Percentiles rank a stretch among this genome's conserved stretches.
Evolutionary conservation across 2,797 vertebrate genomes (phyloP).

Genomic region (Synaphobranchus kaupii): DNA sequence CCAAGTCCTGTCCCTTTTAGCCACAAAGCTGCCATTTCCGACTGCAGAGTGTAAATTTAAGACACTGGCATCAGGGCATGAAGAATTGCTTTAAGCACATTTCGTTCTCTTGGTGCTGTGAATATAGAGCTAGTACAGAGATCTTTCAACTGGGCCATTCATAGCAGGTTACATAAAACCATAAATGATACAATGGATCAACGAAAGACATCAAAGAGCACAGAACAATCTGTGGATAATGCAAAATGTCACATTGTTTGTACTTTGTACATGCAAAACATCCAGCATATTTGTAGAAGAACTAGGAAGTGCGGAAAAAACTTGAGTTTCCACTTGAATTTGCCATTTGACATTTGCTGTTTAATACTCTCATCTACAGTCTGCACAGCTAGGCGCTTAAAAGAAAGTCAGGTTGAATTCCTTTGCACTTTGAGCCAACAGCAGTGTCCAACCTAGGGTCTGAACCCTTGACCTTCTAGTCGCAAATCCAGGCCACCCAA

Average conservation of each 20-base stretch:
- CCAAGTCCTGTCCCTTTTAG: not conserved
- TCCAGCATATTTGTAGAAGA: not conserved
- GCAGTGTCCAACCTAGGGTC: not conserved
- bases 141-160: conserved; percentile 9
- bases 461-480: not conserved
- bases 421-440: not conserved
- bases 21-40: conserved; percentile 17
- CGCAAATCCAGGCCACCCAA: not conserved
- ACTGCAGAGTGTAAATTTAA: not conserved
- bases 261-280: conserved; percentile 29
- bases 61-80: not conserved
- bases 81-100: not conserved
- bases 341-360: not conserved
- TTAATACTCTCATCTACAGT: conserved; percentile 16
- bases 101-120: not conserved
- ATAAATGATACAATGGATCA: conserved; percentile 18
- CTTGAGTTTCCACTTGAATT: not conserved
- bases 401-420: conserved; percentile 9
- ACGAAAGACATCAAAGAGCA: not conserved
- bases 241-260: conserved; percentile 37
- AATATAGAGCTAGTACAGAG: not conserved
- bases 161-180: not conserved
- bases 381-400: conserved; percentile 17
- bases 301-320: not conserved
- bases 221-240: conserved; percentile 47